phyloP scores from a whole-genome alignment of 2,113 vertebrate genomes.

The Paratilapia polleni region DNA sequence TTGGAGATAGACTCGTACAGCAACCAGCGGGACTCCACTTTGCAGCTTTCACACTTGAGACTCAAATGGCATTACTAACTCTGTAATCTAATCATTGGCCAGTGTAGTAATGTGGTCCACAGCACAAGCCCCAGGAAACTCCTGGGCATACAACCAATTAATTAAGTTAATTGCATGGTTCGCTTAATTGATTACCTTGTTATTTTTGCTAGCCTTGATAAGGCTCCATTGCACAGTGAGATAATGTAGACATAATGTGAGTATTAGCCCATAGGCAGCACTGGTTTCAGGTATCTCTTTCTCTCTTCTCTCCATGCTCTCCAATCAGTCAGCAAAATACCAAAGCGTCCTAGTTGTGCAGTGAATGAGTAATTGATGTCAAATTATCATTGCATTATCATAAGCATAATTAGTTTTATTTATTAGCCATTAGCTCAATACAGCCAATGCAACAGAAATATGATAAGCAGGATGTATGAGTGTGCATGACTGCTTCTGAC shows the following conservation, averaged over 20 bases:
- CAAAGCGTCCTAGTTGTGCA: slow-evolving; percentile 47
- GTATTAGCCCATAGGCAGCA: slow-evolving; percentile 48
- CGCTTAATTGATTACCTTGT: slow-evolving; percentile 80
- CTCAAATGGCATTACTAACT: slow-evolving; percentile 66
- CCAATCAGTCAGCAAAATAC: slow-evolving; percentile 39
- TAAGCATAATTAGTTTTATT: slow-evolving; percentile 72
- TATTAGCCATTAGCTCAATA: slow-evolving; percentile 66
- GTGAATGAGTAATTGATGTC: slow-evolving; percentile 58
- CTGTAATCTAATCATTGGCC: slow-evolving; percentile 76
- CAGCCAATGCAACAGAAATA: slow-evolving; percentile 32
- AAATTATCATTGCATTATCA: slow-evolving; percentile 62
- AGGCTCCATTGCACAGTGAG: slow-evolving; percentile 61
- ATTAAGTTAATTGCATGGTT: slow-evolving; percentile 79
- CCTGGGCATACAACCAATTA: slow-evolving; percentile 77
- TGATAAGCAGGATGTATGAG: slow-evolving; percentile 31
- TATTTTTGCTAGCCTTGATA: slow-evolving; percentile 73
- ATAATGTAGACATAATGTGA: slow-evolving; percentile 70
- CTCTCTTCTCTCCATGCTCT: not conserved
- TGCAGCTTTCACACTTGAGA: slow-evolving; percentile 57
- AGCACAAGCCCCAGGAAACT: slow-evolving; percentile 65
- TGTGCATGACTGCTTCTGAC: slow-evolving; percentile 27
- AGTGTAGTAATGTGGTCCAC: slow-evolving; percentile 62
- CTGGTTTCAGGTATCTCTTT: slow-evolving; percentile 52
- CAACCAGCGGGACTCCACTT: slow-evolving; percentile 64
- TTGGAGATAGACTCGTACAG: slow-evolving; percentile 36